Evolutionary conservation across 2,888 invertebrate genomes (phyloP).

Genomic region (Bugula neritina): DNA sequence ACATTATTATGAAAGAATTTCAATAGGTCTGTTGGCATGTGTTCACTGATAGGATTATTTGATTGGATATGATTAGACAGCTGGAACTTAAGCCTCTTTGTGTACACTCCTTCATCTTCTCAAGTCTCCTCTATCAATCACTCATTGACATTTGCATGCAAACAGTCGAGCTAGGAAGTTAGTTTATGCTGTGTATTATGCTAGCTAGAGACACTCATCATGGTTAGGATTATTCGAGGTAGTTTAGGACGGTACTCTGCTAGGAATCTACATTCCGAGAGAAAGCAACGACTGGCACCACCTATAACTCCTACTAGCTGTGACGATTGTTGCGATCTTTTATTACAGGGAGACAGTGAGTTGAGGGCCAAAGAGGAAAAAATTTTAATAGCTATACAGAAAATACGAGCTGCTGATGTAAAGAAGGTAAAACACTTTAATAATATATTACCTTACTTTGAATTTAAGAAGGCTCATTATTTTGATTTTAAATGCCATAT

Average conservation of each 20-base stretch:
- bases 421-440: constrained; percentile 60
- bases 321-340: constrained; percentile 28
- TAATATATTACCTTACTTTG: not conserved
- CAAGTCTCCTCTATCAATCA: not conserved
- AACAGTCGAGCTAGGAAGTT: not conserved
- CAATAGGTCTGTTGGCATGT: constrained; percentile 7
- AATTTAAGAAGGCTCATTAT: too few species aligned
- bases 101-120: not conserved
- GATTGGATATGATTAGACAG: constrained; percentile 7
- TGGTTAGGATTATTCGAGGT: constrained; percentile 4
- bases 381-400: constrained; percentile 90
- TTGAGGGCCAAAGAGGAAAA: constrained; percentile 75
- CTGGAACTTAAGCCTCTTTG: not conserved
- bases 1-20: not conserved
- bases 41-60: not conserved
- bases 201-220: not conserved
- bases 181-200: not conserved
- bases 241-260: constrained; percentile 21
- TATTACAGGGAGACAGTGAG: constrained; percentile 61
- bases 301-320: not conserved
- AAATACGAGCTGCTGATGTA: constrained; percentile 89
- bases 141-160: constrained; percentile 6
- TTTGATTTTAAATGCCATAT: too few species aligned
- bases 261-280: not conserved
- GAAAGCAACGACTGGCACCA: not conserved